A percentile compares a stretch with the other conserved stretches of the same genome.
phyloP scores from a whole-genome alignment of 1,140 invertebrate species.

The Drosophila kurseongensis region DNA sequence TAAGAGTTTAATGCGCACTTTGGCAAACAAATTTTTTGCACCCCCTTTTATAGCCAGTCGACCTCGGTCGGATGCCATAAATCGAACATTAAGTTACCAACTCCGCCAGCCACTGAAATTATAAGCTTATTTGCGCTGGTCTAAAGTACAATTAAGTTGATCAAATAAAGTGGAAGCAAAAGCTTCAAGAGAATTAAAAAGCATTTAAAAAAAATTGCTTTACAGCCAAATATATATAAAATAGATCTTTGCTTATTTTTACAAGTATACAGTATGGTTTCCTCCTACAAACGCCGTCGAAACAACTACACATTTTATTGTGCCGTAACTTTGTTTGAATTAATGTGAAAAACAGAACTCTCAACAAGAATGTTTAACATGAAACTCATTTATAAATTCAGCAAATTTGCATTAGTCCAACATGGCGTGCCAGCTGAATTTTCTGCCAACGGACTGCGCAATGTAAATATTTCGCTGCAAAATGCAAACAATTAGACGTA shows the following conservation, averaged over 20 bases:
- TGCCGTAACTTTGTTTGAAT: no score
- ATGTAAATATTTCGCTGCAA: conserved; percentile 23
- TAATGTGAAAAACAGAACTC: not conserved
- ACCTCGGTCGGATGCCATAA: conserved; percentile 25
- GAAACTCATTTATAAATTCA: conserved; percentile 19
- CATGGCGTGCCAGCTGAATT: conserved; percentile 18
- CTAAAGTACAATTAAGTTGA: conserved; percentile 14
- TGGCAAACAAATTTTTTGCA: conserved; percentile 67
- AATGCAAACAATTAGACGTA: conserved; percentile 50
- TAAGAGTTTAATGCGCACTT: conserved; percentile 75
- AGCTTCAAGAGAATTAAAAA: conserved; percentile 4
- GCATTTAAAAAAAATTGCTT: no score
- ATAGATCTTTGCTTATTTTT: no score
- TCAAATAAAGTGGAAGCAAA: not conserved
- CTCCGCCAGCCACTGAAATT: conserved; percentile 6
- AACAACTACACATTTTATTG: no score
- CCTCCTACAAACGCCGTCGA: no score
- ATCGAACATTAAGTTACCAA: conserved; percentile 46
- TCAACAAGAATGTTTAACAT: no score
- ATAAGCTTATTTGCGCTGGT: conserved; percentile 21
- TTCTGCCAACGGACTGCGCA: conserved; percentile 1
- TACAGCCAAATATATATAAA: no score
- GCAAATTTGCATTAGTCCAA: not conserved
- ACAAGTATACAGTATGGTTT: no score
- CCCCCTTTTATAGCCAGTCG: conserved; percentile 22